A percentile compares a stretch with the other conserved stretches of the same genome.
Conservation (phyloP, 1,140 invertebrate genomes). For the Penaeus chinensis region DNA sequence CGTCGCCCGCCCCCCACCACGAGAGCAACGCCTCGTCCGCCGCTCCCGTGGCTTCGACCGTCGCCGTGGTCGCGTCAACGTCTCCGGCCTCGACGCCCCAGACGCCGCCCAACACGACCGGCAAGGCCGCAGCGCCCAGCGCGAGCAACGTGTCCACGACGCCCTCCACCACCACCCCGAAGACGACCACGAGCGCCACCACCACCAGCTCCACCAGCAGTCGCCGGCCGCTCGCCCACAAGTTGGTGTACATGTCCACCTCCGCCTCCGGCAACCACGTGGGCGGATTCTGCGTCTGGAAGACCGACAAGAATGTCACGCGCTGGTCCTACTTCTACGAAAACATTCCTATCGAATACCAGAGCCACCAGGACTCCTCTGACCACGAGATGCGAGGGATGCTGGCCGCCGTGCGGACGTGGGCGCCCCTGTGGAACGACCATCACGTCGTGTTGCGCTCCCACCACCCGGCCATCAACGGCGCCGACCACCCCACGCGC, state of each 20-base stretch:
- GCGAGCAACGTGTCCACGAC: slow-evolving; percentile 33
- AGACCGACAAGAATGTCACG: slow-evolving; percentile 43
- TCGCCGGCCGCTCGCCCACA: slow-evolving; percentile 80
- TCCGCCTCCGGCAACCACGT: slow-evolving; percentile 55
- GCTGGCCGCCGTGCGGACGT: slow-evolving; percentile 46
- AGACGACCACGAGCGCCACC: slow-evolving; percentile 88
- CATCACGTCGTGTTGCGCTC: slow-evolving; percentile 54
- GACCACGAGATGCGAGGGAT: slow-evolving; percentile 57
- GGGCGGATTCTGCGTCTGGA: slow-evolving; percentile 55
- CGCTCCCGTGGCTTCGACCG: not conserved
- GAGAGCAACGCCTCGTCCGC: slow-evolving; percentile 2
- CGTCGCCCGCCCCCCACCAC: slow-evolving; percentile 14
- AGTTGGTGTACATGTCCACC: slow-evolving; percentile 45
- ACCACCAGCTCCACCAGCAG: slow-evolving; percentile 94
- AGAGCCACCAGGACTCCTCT: slow-evolving; percentile 51
- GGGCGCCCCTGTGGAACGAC: slow-evolving; percentile 57
- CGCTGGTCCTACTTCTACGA: slow-evolving; percentile 58
- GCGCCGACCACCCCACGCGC: slow-evolving; percentile 50
- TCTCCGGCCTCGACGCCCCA: not conserved
- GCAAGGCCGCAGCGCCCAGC: not conserved
- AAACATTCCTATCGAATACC: slow-evolving; percentile 57
- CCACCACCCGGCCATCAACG: slow-evolving; percentile 53
- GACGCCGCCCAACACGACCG: slow-evolving; percentile 4
- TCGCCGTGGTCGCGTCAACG: not conserved
- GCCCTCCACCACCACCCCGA: slow-evolving; percentile 85